Evolutionary conservation across 30 jellyfish, hydroid and myxozoan genomes (phyloP).

Genomic region (Aurelia aurita complex sp. Pacific): DNA sequence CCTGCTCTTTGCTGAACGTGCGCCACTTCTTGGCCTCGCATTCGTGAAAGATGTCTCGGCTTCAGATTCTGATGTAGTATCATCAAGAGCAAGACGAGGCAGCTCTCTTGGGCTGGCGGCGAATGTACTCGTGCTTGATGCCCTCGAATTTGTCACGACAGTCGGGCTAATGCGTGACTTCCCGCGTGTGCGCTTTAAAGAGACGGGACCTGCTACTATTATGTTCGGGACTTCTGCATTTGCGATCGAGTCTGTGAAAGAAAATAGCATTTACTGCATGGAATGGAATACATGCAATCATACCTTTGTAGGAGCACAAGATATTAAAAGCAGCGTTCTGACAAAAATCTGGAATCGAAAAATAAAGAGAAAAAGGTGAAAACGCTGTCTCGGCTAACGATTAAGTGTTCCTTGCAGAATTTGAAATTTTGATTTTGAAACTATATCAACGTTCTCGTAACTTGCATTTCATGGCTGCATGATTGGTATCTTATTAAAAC

Average conservation of each 20-base stretch:
- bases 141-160: conserved; percentile 8
- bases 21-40: conserved; percentile 15
- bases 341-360: no score
- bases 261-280: not conserved
- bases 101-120: conserved; percentile 23
- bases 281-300: not conserved
- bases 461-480: no score
- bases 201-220: conserved; percentile 29
- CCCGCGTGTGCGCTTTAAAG: conserved; percentile 29
- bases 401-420: no score
- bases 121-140: conserved; percentile 29
- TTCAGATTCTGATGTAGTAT: conserved; percentile 47
- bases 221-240: conserved; percentile 28
- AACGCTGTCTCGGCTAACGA: no score
- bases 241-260: conserved; percentile 20
- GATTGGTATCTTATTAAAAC: no score
- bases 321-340: not conserved
- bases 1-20: conserved; percentile 11
- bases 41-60: conserved; percentile 60
- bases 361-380: no score
- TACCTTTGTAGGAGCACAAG: not conserved
- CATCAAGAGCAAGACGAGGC: conserved; percentile 73
- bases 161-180: conserved; percentile 19
- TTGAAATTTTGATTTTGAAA: no score
- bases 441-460: no score